These are phyloP conservation scores for Cephalophus harveyi DNA, from an alignment of 2,113 vertebrate genomes.

Conservation along the genomic window DNA sequence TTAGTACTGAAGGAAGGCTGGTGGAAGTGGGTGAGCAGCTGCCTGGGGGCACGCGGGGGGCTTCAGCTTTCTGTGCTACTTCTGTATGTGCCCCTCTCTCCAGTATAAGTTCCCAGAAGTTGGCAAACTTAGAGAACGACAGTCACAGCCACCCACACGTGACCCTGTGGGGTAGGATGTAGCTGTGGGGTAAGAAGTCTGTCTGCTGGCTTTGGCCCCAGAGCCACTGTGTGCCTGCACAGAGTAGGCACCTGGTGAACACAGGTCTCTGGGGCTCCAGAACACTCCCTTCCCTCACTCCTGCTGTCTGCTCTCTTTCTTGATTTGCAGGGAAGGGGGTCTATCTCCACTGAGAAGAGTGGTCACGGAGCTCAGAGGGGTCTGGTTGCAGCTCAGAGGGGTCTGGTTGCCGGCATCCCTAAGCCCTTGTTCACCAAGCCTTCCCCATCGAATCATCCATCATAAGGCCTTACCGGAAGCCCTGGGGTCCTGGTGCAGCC, in stretches of 20 bases:
- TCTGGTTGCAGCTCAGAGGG: not conserved
- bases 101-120: not conserved
- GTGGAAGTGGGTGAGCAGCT: not conserved
- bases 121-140: not conserved
- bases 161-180: not conserved
- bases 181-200: not conserved
- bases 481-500: not conserved
- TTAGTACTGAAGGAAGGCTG: not conserved
- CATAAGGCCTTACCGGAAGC: not conserved
- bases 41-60: rapidly evolving
- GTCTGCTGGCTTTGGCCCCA: not conserved
- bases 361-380: not conserved
- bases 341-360: not conserved
- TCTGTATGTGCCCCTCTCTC: not conserved
- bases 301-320: not conserved
- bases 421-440: not conserved
- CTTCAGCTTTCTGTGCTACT: not conserved
- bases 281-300: not conserved
- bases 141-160: not conserved
- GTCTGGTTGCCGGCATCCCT: not conserved
- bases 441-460: no score
- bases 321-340: not conserved
- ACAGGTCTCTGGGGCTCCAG: no score
- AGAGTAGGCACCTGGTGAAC: not conserved
- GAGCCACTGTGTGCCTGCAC: rapidly evolving